phyloP scores from a whole-genome alignment of 2,888 invertebrate genomes.

The Hemaris fuciformis region DNA sequence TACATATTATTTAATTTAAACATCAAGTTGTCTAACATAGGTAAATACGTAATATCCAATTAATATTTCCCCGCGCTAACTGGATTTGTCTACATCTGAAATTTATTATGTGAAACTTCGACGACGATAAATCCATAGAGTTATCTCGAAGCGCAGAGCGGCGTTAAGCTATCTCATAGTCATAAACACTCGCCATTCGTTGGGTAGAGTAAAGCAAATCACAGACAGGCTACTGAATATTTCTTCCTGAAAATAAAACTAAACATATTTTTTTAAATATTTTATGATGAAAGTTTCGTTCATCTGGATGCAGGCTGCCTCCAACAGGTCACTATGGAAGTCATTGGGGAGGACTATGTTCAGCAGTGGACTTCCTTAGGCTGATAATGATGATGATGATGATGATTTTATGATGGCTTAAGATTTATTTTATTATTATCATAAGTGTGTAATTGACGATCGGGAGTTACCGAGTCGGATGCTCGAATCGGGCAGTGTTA shows the following conservation, averaged over 20 bases:
- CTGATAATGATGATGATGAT: no score
- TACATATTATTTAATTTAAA: neutral
- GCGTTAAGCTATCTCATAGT: neutral
- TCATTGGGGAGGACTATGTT: no score
- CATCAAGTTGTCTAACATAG: neutral
- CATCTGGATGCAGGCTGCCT: no score
- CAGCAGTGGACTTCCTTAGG: no score
- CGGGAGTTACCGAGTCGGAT: no score
- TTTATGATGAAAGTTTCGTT: no score
- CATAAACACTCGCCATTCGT: neutral
- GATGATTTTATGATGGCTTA: no score
- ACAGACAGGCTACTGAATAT: neutral
- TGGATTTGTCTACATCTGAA: neutral
- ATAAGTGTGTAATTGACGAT: no score
- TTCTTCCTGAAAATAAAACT: neutral
- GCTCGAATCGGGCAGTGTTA: no score
- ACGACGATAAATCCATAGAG: conserved; percentile 17
- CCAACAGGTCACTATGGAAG: no score
- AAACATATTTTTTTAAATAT: neutral
- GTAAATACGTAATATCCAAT: neutral
- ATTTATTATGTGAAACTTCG: conserved; percentile 9
- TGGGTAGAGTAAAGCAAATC: neutral
- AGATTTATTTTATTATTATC: no score
- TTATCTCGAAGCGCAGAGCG: neutral
- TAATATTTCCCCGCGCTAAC: neutral